Evolutionary conservation across 1,140 invertebrate genomes (phyloP), one percentile per base, ranked within the genome.

Genomic region (Monochamus saltuarius): DNA sequence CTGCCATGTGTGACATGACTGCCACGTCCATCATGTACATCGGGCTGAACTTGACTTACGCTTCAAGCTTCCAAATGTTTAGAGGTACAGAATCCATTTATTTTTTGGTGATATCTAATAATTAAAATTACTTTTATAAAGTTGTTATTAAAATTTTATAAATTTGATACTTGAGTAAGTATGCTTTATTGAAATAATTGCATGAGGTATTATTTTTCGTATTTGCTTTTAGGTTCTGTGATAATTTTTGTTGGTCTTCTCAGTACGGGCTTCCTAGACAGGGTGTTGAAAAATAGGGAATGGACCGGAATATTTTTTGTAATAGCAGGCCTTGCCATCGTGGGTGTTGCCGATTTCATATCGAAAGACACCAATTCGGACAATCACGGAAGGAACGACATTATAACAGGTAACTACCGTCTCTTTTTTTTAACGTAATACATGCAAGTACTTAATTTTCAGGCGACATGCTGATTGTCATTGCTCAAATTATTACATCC

Each of bases 61-160:
- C 92, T 1, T 95, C 92, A 55, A 96, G 93, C 72, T 98, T 97
- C 75, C 95, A 98, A 81, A 98, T 98, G 95, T 87, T 98, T 64
- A 81, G 95, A 82, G 94, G 92, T 86, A 13, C 14, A 19, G n/a
- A n/a, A n/a, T n/a, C n/a, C n/a, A n/a, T n/a, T n/a, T n/a, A n/a
- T n/a, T n/a, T n/a, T n/a, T n/a, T n/a, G n/a, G n/a, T n/a, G n/a
- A n/a, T n/a, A n/a, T n/a, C n/a, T n/a, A n/a, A n/a, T n/a, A n/a
- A n/a, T n/a, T n/a, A n/a, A n/a, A n/a, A n/a, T 40, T 9, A 7
- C 7, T 17, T 9, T 46, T 46, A 9, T 7, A 13, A 13, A 46
- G 7, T 7, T 46, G 43, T 13, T 46, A 46, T 46, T 46, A 9
- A 38, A 38, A 38, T 38, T 38, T 8, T 8, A 38, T 8, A 8